Conservation (phyloP, 2,113 vertebrate genomes). For the Etheostoma cragini region DNA sequence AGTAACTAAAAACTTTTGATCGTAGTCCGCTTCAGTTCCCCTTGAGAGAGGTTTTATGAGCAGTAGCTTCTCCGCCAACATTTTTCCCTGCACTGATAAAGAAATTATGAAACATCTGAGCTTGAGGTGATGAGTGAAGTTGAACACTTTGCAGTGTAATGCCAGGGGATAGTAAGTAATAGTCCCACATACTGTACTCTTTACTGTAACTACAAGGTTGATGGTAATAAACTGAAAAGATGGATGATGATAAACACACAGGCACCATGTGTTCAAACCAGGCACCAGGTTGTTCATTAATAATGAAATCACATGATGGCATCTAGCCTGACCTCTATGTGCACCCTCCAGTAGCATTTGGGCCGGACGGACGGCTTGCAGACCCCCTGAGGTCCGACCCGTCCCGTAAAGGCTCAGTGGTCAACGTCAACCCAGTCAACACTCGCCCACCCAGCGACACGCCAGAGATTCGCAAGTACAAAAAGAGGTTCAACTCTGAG, state of each 20-base stretch:
- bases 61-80: background rate
- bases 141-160: background rate
- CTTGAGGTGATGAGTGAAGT: background rate
- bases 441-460: constrained; percentile 96
- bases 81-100: background rate
- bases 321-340: background rate
- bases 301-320: background rate
- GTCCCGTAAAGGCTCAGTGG: constrained; percentile 95
- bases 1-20: background rate
- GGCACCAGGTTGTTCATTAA: background rate
- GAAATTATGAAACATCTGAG: background rate
- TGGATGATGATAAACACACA: background rate
- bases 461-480: constrained; percentile 96
- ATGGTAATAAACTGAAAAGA: no score
- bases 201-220: background rate
- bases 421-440: constrained; percentile 98
- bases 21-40: background rate
- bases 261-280: background rate
- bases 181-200: background rate
- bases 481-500: constrained; percentile 98
- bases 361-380: constrained; percentile 90
- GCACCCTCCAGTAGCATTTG: constrained; percentile 87
- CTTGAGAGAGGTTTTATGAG: background rate
- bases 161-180: background rate
- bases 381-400: constrained; percentile 94